A percentile compares a stretch with the other conserved stretches of the same genome.
phyloP scores from a whole-genome alignment of 2,888 invertebrate species.

The Papilio demoleus region DNA sequence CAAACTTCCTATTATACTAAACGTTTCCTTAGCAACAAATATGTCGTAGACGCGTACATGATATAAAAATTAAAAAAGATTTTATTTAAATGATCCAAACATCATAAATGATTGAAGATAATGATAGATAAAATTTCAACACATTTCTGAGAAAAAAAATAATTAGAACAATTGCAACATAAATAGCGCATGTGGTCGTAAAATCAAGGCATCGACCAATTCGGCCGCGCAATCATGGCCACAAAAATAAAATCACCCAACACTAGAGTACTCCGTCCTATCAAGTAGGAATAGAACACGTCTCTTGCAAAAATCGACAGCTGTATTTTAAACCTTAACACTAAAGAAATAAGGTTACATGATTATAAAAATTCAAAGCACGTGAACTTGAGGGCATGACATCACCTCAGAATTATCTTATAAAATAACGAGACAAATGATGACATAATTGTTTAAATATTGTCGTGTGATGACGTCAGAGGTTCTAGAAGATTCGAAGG shows the following conservation, averaged over 20 bases:
- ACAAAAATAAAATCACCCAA: conserved; percentile 11
- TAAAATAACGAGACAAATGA: conserved; percentile 36
- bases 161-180: background rate
- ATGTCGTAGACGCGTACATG: background rate
- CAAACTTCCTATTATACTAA: background rate
- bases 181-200: background rate
- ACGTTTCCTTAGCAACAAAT: background rate
- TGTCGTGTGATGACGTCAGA: conserved; percentile 38
- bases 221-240: conserved; percentile 5
- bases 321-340: conserved; percentile 22
- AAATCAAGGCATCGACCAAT: background rate
- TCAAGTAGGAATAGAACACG: conserved; percentile 13
- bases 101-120: background rate
- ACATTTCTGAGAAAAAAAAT: background rate
- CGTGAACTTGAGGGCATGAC: conserved; percentile 38
- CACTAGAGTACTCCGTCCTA: conserved; percentile 13
- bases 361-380: conserved; percentile 32
- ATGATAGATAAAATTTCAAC: background rate
- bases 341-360: background rate
- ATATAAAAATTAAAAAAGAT: background rate
- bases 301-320: background rate
- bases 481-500: conserved; percentile 16
- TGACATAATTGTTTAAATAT: conserved; percentile 42
- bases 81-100: background rate
- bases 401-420: conserved; percentile 42